Percentiles rank a stretch among this genome's conserved stretches.
Evolutionary conservation across 2,113 vertebrate genomes (phyloP).

Genomic region (Oplegnathus fasciatus): DNA sequence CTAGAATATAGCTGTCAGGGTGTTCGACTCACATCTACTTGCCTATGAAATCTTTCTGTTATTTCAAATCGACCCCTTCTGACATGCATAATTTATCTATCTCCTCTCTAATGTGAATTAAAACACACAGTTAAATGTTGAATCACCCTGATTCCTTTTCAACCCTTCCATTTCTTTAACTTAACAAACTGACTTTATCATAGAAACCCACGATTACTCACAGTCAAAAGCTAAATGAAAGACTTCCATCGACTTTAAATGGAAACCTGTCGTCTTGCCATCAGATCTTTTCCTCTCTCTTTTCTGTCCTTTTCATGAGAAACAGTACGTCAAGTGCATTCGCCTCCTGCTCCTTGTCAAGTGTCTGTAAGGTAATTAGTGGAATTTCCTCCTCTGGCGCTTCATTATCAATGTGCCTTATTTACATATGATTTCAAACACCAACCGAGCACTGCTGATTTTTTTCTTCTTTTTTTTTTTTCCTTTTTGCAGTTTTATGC

Average conservation of each 20-base stretch:
- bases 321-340: conserved; percentile 57
- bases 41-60: conserved; percentile 17
- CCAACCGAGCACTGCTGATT: conserved; percentile 60
- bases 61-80: conserved; percentile 24
- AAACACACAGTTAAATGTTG: conserved; percentile 48
- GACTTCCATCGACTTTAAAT: conserved; percentile 67
- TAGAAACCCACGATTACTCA: conserved; percentile 29
- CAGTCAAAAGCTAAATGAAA: conserved; percentile 72
- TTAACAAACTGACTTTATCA: conserved; percentile 52
- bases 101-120: conserved; percentile 50
- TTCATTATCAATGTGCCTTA: conserved; percentile 79
- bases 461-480: conserved; percentile 29
- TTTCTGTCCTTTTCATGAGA: conserved; percentile 58
- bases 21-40: conserved; percentile 1
- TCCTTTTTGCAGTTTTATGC: conserved; percentile 52
- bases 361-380: conserved; percentile 78
- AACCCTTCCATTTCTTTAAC: conserved; percentile 49
- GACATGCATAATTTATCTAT: conserved; percentile 49
- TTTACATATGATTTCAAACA: conserved; percentile 82
- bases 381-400: conserved; percentile 80
- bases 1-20: background rate
- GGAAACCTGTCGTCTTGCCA: conserved; percentile 76
- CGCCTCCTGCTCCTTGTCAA: conserved; percentile 78
- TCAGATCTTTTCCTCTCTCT: conserved; percentile 74
- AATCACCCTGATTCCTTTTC: conserved; percentile 78